These are phyloP conservation scores for Nomia melanderi DNA, from an alignment of 1,140 invertebrate species.

Conservation along the genomic window DNA sequence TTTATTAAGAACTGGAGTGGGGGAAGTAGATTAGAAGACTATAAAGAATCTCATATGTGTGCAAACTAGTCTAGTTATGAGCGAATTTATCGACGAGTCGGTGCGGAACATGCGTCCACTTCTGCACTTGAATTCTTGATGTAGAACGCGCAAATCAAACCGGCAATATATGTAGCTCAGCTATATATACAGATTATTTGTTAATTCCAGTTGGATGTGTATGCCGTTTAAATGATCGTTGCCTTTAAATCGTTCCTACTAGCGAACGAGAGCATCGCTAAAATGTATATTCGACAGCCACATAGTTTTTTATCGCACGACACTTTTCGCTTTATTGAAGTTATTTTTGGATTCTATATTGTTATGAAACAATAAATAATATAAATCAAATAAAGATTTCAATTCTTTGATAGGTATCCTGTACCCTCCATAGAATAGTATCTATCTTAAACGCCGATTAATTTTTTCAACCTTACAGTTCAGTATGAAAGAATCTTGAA, in stretches of 20 bases:
- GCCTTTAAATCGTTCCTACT: background rate
- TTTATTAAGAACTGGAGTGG: background rate
- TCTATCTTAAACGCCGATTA: too few species aligned
- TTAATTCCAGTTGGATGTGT: constrained; percentile 13
- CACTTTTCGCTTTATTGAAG: constrained; percentile 33
- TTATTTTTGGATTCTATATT: constrained; percentile 51
- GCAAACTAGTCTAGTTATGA: constrained; percentile 52
- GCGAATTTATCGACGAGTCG: constrained; percentile 34
- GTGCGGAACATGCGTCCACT: constrained; percentile 32
- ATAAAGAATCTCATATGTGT: constrained; percentile 53
- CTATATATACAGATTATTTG: constrained; percentile 37
- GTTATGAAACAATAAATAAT: constrained; percentile 31
- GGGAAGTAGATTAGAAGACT: background rate
- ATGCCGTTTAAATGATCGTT: constrained; percentile 9
- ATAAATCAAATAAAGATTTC: background rate
- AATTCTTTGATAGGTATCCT: background rate
- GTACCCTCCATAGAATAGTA: too few species aligned
- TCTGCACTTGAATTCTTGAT: constrained; percentile 36
- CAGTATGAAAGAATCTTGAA: too few species aligned
- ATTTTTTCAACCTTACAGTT: too few species aligned
- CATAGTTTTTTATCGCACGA: constrained; percentile 52
- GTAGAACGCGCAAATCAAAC: constrained; percentile 32
- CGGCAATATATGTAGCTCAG: constrained; percentile 16
- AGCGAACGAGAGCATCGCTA: background rate
- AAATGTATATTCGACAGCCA: constrained; percentile 29